phyloP scores from a whole-genome alignment of 2,888 invertebrate genomes.

The Hydraecia micacea region DNA sequence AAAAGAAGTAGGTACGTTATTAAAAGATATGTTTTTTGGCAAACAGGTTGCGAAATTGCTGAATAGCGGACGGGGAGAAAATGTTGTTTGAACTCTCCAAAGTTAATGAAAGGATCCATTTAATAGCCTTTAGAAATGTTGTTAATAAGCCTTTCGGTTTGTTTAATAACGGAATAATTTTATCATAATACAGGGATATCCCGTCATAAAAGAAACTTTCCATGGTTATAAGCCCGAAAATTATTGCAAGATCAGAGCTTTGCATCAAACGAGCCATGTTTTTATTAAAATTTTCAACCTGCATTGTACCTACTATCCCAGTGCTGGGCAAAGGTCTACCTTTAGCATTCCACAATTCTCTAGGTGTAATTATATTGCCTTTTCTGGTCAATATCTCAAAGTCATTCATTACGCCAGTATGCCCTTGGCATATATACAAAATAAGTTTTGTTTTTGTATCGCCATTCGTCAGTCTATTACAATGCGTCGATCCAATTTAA shows the following conservation, averaged over 20 bases:
- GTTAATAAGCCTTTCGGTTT: slow-evolving; percentile 20
- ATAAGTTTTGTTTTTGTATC: neutral
- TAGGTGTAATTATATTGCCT: slow-evolving; percentile 3
- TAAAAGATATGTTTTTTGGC: slow-evolving; percentile 26
- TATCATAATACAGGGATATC: neutral
- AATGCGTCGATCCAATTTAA: slow-evolving; percentile 14
- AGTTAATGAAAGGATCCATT: slow-evolving; percentile 47
- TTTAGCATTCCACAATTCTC: neutral
- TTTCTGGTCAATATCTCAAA: neutral
- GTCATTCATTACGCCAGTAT: neutral
- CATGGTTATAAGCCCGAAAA: neutral
- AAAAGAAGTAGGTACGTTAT: slow-evolving; percentile 8
- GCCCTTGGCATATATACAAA: neutral
- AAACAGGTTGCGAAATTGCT: slow-evolving; percentile 1
- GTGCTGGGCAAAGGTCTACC: neutral
- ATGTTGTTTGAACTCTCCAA: slow-evolving; percentile 37
- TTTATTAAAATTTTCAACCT: neutral
- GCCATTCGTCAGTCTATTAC: neutral
- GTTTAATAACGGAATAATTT: slow-evolving; percentile 27
- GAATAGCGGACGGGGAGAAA: slow-evolving; percentile 10
- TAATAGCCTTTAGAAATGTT: slow-evolving; percentile 24
- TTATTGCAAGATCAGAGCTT: neutral
- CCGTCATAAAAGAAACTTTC: neutral
- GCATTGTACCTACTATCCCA: neutral
- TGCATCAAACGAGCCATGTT: neutral